phyloP scores from a whole-genome alignment of 64 coral and sea anemone genomes.

The Anthopleura sola region DNA sequence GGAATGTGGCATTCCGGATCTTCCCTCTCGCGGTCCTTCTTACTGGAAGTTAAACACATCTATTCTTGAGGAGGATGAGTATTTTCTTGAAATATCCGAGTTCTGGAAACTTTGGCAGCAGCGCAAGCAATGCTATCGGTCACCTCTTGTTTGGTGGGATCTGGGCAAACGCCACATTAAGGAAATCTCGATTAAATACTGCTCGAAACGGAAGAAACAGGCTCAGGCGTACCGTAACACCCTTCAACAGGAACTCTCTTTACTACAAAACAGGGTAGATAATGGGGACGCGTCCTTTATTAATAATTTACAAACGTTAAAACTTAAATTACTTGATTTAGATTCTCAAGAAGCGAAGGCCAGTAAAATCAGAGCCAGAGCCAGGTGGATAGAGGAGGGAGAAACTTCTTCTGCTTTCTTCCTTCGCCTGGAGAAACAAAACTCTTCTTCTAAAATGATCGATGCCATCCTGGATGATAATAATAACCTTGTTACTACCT shows the following conservation, averaged over 20 bases:
- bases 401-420: background rate
- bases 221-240: too few species aligned
- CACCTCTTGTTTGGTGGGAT: background rate
- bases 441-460: background rate
- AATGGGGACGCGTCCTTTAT: background rate
- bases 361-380: background rate
- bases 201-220: background rate
- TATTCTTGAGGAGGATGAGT: background rate
- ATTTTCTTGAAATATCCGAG: background rate
- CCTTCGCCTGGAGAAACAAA: background rate
- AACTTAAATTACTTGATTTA: background rate
- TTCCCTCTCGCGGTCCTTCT: background rate
- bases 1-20: background rate
- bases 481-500: background rate
- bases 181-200: background rate
- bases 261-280: background rate
- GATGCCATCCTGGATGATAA: background rate
- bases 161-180: background rate
- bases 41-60: background rate
- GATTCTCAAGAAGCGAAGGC: background rate
- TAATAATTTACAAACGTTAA: background rate
- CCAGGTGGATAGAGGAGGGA: constrained; percentile 17
- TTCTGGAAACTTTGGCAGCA: background rate
- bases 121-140: background rate
- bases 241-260: background rate